Conservation (phyloP, 2,888 invertebrate genomes). For the Caenorhabditis drosophilae region DNA sequence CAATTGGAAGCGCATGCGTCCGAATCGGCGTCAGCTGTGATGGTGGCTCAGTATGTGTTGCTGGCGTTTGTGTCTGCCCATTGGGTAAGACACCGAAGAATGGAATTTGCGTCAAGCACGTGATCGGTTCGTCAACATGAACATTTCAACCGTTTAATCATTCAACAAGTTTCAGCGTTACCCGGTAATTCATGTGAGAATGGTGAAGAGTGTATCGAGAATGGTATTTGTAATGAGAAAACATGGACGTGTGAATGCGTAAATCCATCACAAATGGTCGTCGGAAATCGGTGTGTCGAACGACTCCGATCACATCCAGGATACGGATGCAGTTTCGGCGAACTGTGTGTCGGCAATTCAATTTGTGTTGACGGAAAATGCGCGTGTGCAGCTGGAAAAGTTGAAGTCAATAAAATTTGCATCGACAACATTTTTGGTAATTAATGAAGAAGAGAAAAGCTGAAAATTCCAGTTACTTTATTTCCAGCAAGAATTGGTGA, state of each 20-base stretch:
- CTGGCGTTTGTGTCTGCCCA: slow-evolving; percentile 65
- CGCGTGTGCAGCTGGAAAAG: slow-evolving; percentile 46
- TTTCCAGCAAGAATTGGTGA: slow-evolving; percentile 41
- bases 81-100: slow-evolving; percentile 40
- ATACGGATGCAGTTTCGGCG: slow-evolving; percentile 60
- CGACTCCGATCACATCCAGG: slow-evolving; percentile 63
- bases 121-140: too few species aligned
- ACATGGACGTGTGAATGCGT: slow-evolving; percentile 54
- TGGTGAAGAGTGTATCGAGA: slow-evolving; percentile 55
- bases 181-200: slow-evolving; percentile 58
- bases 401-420: slow-evolving; percentile 51
- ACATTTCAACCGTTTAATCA: too few species aligned
- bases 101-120: slow-evolving; percentile 39
- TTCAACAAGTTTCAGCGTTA: slow-evolving; percentile 41
- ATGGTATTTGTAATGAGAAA: slow-evolving; percentile 47
- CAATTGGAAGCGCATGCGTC: slow-evolving; percentile 57
- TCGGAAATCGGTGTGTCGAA: slow-evolving; percentile 50
- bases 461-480: too few species aligned
- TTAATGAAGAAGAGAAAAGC: too few species aligned
- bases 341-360: slow-evolving; percentile 52
- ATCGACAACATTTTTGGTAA: slow-evolving; percentile 36
- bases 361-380: slow-evolving; percentile 53
- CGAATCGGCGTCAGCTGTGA: slow-evolving; percentile 58
- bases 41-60: slow-evolving; percentile 62
- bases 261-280: slow-evolving; percentile 49